Evolutionary conservation across 2,797 vertebrate species (phyloP).

Genomic region (Gymnopithys bicolor): DNA sequence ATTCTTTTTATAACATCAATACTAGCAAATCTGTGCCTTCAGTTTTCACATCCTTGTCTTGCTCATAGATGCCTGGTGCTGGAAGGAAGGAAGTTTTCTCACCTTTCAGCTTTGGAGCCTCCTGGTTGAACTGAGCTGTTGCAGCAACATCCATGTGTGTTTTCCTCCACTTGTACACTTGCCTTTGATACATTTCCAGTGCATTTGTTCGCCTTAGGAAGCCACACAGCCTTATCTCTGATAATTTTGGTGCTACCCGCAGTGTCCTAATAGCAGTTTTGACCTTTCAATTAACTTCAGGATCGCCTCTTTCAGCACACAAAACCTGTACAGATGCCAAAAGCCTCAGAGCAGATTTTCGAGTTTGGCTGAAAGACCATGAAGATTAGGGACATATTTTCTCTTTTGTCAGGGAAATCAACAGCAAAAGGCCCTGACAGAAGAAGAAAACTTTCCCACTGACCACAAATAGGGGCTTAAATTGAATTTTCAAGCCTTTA

Average conservation of each 20-base stretch:
- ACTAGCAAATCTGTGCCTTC: background rate
- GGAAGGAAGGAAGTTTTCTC: background rate
- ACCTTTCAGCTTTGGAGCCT: background rate
- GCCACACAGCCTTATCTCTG: background rate
- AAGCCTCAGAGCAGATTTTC: constrained; percentile 25
- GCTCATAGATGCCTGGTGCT: background rate
- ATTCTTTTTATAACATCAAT: background rate
- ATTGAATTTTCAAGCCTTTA: constrained; percentile 49
- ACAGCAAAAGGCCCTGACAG: background rate
- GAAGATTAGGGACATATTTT: constrained; percentile 59
- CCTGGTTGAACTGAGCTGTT: background rate
- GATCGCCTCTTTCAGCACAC: constrained; percentile 21
- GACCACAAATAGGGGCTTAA: constrained; percentile 27
- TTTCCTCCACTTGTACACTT: background rate
- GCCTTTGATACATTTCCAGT: constrained; percentile 30
- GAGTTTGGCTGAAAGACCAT: constrained; percentile 33
- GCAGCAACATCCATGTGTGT: background rate
- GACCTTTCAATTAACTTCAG: constrained; percentile 60
- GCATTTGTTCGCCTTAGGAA: constrained; percentile 20
- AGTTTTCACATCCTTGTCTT: background rate
- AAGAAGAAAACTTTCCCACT: constrained; percentile 57
- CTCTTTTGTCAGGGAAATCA: constrained; percentile 56
- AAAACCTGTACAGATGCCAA: constrained; percentile 26
- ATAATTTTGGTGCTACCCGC: constrained; percentile 2
- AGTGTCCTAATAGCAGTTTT: constrained; percentile 45